Percentiles rank a stretch among this genome's conserved stretches.
Evolutionary conservation across 2,888 invertebrate genomes (phyloP).

Genomic region (Drosophila quinaria): DNA sequence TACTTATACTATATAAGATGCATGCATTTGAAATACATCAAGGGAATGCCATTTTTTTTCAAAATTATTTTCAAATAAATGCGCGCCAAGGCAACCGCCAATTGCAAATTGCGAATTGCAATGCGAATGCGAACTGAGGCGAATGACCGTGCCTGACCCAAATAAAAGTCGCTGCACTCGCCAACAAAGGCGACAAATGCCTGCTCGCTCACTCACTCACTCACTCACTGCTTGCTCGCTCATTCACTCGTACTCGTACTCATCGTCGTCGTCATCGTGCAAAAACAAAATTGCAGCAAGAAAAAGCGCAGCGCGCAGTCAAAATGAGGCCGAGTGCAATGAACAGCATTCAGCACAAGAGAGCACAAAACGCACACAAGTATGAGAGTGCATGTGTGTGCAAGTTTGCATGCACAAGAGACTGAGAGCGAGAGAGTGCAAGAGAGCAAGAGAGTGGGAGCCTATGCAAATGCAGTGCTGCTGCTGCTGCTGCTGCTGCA

Average conservation of each 20-base stretch:
- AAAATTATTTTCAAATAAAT: slow-evolving; percentile 77
- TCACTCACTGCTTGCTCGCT: background rate
- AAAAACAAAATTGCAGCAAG: slow-evolving; percentile 66
- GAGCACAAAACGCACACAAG: no score
- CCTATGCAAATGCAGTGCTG: slow-evolving; percentile 68
- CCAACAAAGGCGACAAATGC: slow-evolving; percentile 59
- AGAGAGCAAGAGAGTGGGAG: slow-evolving; percentile 17
- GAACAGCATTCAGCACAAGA: slow-evolving; percentile 83
- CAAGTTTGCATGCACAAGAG: slow-evolving; percentile 9
- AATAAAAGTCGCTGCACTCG: slow-evolving; percentile 89
- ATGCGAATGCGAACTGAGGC: slow-evolving; percentile 71
- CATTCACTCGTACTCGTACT: background rate
- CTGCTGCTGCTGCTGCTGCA: slow-evolving; percentile 33
- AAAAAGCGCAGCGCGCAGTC: slow-evolving; percentile 57
- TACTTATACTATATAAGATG: background rate
- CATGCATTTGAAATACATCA: slow-evolving; percentile 12
- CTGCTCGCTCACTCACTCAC: slow-evolving; percentile 18
- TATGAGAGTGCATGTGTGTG: background rate
- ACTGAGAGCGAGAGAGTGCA: background rate
- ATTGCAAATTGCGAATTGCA: slow-evolving; percentile 43
- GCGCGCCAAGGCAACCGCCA: slow-evolving; percentile 74
- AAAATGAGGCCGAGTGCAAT: slow-evolving; percentile 84
- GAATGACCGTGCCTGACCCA: slow-evolving; percentile 89
- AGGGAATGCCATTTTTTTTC: slow-evolving; percentile 48
- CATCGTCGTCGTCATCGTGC: slow-evolving; percentile 63